Base-by-base conservation (phyloP, 2,113 vertebrate genomes). In the Tylochromis polylepis region DNA sequence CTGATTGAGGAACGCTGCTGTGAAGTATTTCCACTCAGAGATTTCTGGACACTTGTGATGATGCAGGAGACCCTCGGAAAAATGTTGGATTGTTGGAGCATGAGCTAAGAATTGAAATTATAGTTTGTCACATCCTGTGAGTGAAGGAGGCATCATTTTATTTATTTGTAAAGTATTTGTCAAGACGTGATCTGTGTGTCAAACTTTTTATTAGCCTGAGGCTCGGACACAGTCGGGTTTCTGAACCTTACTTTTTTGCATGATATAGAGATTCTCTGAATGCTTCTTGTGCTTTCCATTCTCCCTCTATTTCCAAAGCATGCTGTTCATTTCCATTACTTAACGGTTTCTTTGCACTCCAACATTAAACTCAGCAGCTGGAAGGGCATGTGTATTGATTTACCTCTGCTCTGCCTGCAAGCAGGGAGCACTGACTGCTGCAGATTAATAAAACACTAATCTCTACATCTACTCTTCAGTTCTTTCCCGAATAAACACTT, bases 311-410 rank as follows among this genome's bases (percentile, higher is more conserved):
- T 49, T 85, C 31, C 67, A 1, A 88, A 78, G 93, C 92, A 90
- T 93, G 94, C 41, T 46, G 27, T 84, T 85, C 53, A 65, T 83
- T 90, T 72, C 24, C 75, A 70, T 31, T 5, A 43, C 70, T 88
- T 41, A 43, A 57, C 34, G 11, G 20, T 15, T 65, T 85, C 36
- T 57, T 67, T 83, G 65, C 57, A 57, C 78, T 78, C 79, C 11
- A 34, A 83, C 58, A 59, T 81, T 46, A 87, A 87, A 87, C 92
- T 91, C 85, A 88, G 88, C 91, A 83, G 51, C 81, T 79, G 58
- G 84, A 78, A 84, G 87, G 81, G 34, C n/a, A 41, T 58, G 81
- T 88, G 85, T 84, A 82, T 91, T 82, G 85, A 88, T 86, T 83
- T 84, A 3, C 56, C 55, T 85, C 79, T 41, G 29, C 58, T 81